Base-by-base conservation (phyloP, 2,888 invertebrate species). In the Cataglyphis cursor region DNA sequence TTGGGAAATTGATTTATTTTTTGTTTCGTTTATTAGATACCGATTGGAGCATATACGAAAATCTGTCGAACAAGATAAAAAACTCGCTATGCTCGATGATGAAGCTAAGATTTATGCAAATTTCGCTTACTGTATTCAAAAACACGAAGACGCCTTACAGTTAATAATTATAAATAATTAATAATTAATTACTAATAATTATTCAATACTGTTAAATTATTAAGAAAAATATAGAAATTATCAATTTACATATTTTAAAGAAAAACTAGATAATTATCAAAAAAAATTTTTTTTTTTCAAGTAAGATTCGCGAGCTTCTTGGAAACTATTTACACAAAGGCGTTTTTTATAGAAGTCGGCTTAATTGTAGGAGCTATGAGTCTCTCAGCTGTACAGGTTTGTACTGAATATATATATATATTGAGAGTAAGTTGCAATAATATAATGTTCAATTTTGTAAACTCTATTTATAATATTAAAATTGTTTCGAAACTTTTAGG, bases 401-500 rank as follows among this genome's bases (percentile, higher is more conserved):
- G 41, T 59, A 21, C 9, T 38, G 9, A 2, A n/a, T 8, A 66
- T 15, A 10, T 9, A n/a, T 18, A 6, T 9, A 61, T 18, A 31
- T 35, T 35, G 0, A 35, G 1, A 41, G 2, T 10, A 44, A 3
- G 3, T 31, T 28, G 9, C 6, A 0, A 38, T 12, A 54, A 21
- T 10, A 38, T 64, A 10, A 54, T 8, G 6, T 31, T 5, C n/a
- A 3, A 21, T 21, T 65, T 65, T 41, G 8, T 24, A n/a, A 51
- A 6, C n/a, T n/a, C 8, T 10, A 28, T n/a, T 35, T 6, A 35
- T 10, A 6, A 8, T 62, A 15, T 59, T 68, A 8, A 38, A 72
- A 48, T 64, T 0, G 0, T 57, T 72, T 57, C 3, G 24, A 28
- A 31, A 18, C 4, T 48, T 68, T 48, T 54, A 91, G 91, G 90